These are phyloP conservation scores for Gambelia wislizenii DNA, from an alignment of 2,797 vertebrate genomes.

Conservation along the genomic window DNA sequence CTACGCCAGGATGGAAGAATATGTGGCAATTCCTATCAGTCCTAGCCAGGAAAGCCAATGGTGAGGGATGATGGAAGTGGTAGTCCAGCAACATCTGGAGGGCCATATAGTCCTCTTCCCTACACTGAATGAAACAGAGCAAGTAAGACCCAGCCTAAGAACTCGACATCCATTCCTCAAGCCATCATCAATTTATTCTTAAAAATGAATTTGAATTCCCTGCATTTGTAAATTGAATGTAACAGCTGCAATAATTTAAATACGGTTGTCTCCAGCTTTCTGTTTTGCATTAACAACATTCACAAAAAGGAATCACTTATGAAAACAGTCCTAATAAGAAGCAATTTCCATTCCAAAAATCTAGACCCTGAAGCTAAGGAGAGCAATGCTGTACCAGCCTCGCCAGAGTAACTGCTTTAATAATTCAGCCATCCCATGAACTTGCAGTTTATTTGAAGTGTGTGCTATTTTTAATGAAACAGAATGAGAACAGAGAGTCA, in stretches of 20 bases:
- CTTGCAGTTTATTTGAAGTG: conserved; percentile 31
- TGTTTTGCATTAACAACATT: neutral
- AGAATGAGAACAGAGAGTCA: conserved; percentile 45
- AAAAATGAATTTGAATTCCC: neutral
- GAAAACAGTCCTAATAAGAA: neutral
- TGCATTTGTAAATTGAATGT: neutral
- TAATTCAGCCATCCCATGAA: neutral
- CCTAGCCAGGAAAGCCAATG: neutral
- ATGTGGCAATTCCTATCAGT: neutral
- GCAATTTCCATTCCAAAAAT: neutral
- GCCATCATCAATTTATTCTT: neutral
- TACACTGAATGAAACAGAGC: neutral
- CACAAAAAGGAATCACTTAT: neutral
- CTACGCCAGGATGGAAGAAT: neutral
- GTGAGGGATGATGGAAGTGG: neutral
- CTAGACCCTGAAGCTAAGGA: neutral
- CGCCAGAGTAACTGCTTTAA: neutral
- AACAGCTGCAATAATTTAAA: neutral
- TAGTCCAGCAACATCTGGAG: neutral
- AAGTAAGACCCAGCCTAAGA: neutral
- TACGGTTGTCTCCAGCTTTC: neutral
- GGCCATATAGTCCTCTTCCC: neutral
- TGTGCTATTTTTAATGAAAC: conserved; percentile 16
- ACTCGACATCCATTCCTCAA: neutral
- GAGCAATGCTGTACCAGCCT: neutral